Evolutionary conservation across 1,140 invertebrate genomes (phyloP), one percentile per base, ranked within the genome.

Genomic region (Linepithema humile): DNA sequence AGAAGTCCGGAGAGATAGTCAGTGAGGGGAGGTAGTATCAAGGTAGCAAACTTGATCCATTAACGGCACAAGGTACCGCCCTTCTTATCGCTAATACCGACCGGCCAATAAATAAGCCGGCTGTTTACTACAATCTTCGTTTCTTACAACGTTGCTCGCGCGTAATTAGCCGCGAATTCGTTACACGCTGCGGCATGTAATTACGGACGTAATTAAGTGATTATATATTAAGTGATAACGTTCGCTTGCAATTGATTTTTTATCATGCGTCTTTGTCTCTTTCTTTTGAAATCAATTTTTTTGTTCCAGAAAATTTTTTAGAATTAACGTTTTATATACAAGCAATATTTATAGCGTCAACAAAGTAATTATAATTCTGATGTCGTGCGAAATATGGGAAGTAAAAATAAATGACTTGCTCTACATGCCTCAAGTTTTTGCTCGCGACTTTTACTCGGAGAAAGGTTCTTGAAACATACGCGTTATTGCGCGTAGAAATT

Each of bases 41-140:
- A 88, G 80, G 87, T 86, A 89, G 72, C 80, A 78, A 89, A 89
- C 87, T 88, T 85, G 88, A 89, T 85, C 82, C 88, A 85, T 89
- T 89, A 89, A 89, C 74, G 55, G 65, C 38, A 20, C 32, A 53
- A 69, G 60, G 73, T 43, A 73, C 88, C 88, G 87, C 85, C 88
- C 82, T 82, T 53, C 72, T 89, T 89, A 86, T 89, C 75, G 53
- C 43, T 83, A 48, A 72, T 65, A 50, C 9, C 50, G 38, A 12
- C 26, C 35, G 23, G 5, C 45, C 53, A 64, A 82, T 75, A 67
- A 85, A 83, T 59, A 64, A 75, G 84, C 75, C 75, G 88, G 62
- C 82, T 84, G 84, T 83, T 82, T 74, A 55, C 35, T 70, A 67
- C 40, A 29, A 55, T 10, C 50, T 43, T 73, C 64, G 50, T 38